Percentiles rank a stretch among this genome's conserved stretches.
Conservation (phyloP, 2,888 invertebrate genomes). For the Erebia aethiops region DNA sequence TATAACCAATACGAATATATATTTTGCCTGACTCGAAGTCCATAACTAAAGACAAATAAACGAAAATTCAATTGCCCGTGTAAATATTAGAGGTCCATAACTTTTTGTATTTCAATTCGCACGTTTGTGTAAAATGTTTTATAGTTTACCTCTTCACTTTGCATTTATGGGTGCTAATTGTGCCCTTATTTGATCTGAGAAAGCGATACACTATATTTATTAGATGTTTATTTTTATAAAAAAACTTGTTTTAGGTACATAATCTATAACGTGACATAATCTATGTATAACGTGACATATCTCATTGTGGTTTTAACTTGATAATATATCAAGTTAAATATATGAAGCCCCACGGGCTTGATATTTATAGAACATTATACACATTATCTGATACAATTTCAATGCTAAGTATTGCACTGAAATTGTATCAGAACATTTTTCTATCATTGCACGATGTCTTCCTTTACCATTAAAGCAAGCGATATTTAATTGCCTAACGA, state of each 20-base stretch:
- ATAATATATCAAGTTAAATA: too few species aligned
- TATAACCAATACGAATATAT: not conserved
- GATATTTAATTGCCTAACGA: too few species aligned
- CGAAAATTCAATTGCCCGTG: slow-evolving; percentile 1
- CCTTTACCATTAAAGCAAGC: too few species aligned
- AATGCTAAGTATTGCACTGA: too few species aligned
- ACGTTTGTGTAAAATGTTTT: slow-evolving; percentile 9
- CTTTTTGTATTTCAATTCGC: slow-evolving; percentile 13
- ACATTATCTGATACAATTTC: too few species aligned
- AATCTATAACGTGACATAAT: too few species aligned
- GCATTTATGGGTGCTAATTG: slow-evolving; percentile 7
- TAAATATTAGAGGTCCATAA: slow-evolving; percentile 12
- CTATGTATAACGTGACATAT: not conserved
- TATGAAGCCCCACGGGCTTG: too few species aligned
- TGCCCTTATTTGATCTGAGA: slow-evolving; percentile 3
- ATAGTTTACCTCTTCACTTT: slow-evolving; percentile 5
- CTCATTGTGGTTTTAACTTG: not conserved
- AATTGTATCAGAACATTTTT: too few species aligned
- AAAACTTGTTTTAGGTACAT: not conserved
- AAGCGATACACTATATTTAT: not conserved
- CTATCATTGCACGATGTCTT: too few species aligned
- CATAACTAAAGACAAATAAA: not conserved
- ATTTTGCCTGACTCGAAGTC: not conserved
- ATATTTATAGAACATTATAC: too few species aligned
- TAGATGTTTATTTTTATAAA: not conserved